Conservation (phyloP, 2,888 invertebrate genomes). For the Autographa pulchrina region DNA sequence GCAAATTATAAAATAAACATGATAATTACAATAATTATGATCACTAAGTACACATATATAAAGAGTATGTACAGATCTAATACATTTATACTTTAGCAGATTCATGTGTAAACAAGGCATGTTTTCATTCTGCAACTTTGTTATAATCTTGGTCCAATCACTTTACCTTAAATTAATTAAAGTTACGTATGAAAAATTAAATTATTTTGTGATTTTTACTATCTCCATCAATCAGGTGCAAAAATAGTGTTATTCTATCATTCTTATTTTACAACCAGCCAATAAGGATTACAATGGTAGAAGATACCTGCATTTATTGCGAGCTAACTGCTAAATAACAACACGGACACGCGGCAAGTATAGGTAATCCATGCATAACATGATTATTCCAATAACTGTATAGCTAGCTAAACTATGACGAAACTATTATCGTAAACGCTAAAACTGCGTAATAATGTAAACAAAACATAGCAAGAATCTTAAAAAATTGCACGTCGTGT, state of each 20-base stretch:
- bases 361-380: slow-evolving; percentile 28
- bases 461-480: slow-evolving; percentile 26
- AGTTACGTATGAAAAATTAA: slow-evolving; percentile 12
- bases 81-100: slow-evolving; percentile 31
- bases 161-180: slow-evolving; percentile 39
- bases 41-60: slow-evolving; percentile 15
- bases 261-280: slow-evolving; percentile 24
- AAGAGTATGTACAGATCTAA: slow-evolving; percentile 29
- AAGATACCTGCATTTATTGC: slow-evolving; percentile 10
- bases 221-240: neutral
- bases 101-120: slow-evolving; percentile 61
- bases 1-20: slow-evolving; percentile 12
- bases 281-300: slow-evolving; percentile 12
- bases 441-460: slow-evolving; percentile 58
- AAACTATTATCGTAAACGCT: slow-evolving; percentile 26
- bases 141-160: slow-evolving; percentile 44
- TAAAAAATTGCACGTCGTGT: slow-evolving; percentile 12
- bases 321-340: slow-evolving; percentile 6
- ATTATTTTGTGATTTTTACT: slow-evolving; percentile 3
- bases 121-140: slow-evolving; percentile 63
- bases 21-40: slow-evolving; percentile 30
- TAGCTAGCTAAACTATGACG: slow-evolving; percentile 33
- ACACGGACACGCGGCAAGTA: slow-evolving; percentile 11
- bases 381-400: slow-evolving; percentile 38
- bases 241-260: slow-evolving; percentile 6